Base-by-base conservation (phyloP, 1,140 invertebrate species). In the Wasmannia auropunctata region DNA sequence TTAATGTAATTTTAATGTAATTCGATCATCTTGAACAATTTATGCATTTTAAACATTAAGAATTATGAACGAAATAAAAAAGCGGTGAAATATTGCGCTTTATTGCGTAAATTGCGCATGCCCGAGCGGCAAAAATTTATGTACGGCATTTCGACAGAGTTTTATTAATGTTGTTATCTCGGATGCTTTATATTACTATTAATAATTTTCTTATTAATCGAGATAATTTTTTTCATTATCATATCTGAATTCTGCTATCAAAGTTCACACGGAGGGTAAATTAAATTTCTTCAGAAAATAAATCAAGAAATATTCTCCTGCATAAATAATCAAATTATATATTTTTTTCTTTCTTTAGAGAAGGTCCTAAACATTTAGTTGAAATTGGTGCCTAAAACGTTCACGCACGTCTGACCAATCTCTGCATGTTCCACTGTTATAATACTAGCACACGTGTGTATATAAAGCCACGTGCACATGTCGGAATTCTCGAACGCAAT, bases 401-500 rank as follows among this genome's bases (percentile, higher is more conserved):
- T 56, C 14, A 22, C 28, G 34, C 7, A 16, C 14, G 34, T 70
- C 51, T 81, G 3, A 56, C 49, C 37, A 81, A 40, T 37, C 19
- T 40, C 34, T 14, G 25, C 49, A 56, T 19, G 34, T 72, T 56
- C 49, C 65, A 46, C 7, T 56, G 65, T 72, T 72, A 72, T 83
- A 70, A 70, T 56, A 62, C 28, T 43, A 65, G n/a, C 49, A 51
- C 22, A 43, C 49, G 40, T 63, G 40, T 80, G 77, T 70, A 25
- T 58, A 56, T 22, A 72, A 56, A 83, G 54, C 51, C 63, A 58
- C 51, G 79, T 72, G 37, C 37, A 56, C 22, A 74, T 46, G 51
- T 58, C 7, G 67, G 79, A 80, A 83, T 83, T 74, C 67, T 72
- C 51, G 51, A 83, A 58, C 8, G 51, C 40, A 72, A 83, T 83